Conservation (phyloP, 1,140 invertebrate genomes). For the Drosophila nigromelanica region DNA sequence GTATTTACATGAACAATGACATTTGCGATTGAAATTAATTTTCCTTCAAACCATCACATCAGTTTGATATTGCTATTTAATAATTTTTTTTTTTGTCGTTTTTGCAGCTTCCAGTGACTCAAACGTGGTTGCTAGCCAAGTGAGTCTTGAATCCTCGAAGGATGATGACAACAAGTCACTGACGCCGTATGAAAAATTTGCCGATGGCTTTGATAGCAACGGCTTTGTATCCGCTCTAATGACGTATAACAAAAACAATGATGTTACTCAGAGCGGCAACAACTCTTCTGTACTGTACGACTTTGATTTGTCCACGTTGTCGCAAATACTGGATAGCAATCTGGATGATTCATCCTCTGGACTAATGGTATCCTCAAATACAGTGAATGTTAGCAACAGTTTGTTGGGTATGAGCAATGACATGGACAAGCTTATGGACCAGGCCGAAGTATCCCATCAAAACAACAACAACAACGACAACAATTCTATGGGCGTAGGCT, state of each 20-base stretch:
- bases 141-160: slow-evolving; percentile 63
- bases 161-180: slow-evolving; percentile 77
- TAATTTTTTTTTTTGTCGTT: background rate
- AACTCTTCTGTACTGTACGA: slow-evolving; percentile 68
- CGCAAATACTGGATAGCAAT: slow-evolving; percentile 70
- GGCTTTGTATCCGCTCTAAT: slow-evolving; percentile 75
- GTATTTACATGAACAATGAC: background rate
- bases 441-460: slow-evolving; percentile 56
- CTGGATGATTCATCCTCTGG: slow-evolving; percentile 58
- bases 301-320: slow-evolving; percentile 68
- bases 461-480: slow-evolving; percentile 68
- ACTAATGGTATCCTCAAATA: slow-evolving; percentile 69
- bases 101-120: slow-evolving; percentile 53
- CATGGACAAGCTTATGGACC: slow-evolving; percentile 68
- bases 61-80: background rate
- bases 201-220: slow-evolving; percentile 78
- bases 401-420: slow-evolving; percentile 58
- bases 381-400: slow-evolving; percentile 64
- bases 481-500: slow-evolving; percentile 45
- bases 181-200: slow-evolving; percentile 75
- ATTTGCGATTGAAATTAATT: background rate
- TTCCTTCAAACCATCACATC: background rate
- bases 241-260: slow-evolving; percentile 71
- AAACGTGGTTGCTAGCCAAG: slow-evolving; percentile 56
- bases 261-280: slow-evolving; percentile 50